Percentiles rank a stretch among this genome's conserved stretches.
phyloP scores from a whole-genome alignment of 2,113 vertebrate species.

The Myocastor coypus region DNA sequence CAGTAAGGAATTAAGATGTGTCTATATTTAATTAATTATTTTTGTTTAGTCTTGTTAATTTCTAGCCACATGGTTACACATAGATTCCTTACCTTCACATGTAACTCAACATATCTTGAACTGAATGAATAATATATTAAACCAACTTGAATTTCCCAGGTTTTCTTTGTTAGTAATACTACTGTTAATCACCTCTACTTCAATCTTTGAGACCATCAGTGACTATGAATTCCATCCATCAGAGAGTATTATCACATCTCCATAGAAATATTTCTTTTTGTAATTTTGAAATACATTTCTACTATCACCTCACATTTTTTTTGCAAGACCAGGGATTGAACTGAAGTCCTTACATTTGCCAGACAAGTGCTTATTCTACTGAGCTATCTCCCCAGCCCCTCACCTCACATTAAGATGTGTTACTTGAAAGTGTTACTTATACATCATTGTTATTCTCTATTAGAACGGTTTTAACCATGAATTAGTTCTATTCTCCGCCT shows the following conservation, averaged over 20 bases:
- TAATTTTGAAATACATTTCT: conserved; percentile 17
- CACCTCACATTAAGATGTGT: too few relatives aligned
- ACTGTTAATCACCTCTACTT: conserved; percentile 11
- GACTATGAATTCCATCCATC: not conserved
- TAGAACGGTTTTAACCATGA: not conserved
- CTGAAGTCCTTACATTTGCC: too few relatives aligned
- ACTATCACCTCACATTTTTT: not conserved
- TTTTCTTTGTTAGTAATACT: conserved; percentile 9
- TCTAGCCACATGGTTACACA: conserved; percentile 25
- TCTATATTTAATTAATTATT: conserved; percentile 65
- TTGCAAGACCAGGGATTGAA: too few relatives aligned
- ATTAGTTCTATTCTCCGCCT: not conserved
- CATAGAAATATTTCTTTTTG: conserved; percentile 8
- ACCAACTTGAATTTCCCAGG: conserved; percentile 18
- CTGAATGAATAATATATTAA: conserved; percentile 51
- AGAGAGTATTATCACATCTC: conserved; percentile 27
- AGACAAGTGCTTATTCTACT: too few relatives aligned
- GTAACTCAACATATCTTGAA: conserved; percentile 51
- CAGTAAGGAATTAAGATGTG: conserved; percentile 58
- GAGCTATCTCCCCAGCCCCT: too few relatives aligned
- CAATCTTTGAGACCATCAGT: conserved; percentile 31
- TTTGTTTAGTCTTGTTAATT: conserved; percentile 63
- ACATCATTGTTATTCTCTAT: not conserved
- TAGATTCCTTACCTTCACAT: conserved; percentile 18
- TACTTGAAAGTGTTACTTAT: conserved; percentile 22